Evolutionary conservation across 2,888 invertebrate genomes (phyloP), one percentile per base, ranked within the genome.

Genomic region (Heterodera filipjevi): DNA sequence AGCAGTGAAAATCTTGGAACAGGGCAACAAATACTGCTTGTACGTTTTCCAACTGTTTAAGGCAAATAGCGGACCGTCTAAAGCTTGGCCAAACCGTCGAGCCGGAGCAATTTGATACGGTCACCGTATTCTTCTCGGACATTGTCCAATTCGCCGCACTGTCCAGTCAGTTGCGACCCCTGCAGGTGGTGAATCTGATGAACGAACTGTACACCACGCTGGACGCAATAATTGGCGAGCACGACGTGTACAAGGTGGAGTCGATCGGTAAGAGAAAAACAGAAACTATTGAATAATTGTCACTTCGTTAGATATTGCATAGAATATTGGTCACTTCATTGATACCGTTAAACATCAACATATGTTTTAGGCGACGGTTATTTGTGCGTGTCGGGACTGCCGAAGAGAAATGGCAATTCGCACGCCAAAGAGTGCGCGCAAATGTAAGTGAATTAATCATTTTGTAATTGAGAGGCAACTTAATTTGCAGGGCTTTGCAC

Each of bases 211-310:
- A 88, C 83, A 85, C 88, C 0, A 53, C 71, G 3, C 84, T 89
- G 76, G 89, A 89, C 80, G 84, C 82, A 19, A 85, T 87, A 68
- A 89, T 89, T 71, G 87, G 84, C 16, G 83, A 83, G 66, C 84
- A 86, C 79, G 87, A 89, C 77, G 85, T 84, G 46, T 89, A 89
- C 82, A 89, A 89, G 82, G 87, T 88, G 10, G 81, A 71, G 59
- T 72, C 78, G 3, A 82, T 82, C 27, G 82, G 82, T n/a, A 27
- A n/a, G 59, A 14, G 16, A 49, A 3, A 14, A 49, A n/a, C n/a
- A n/a, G n/a, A n/a, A n/a, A n/a, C n/a, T n/a, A n/a, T n/a, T n/a
- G n/a, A n/a, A n/a, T n/a, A n/a, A n/a, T n/a, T n/a, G n/a, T n/a
- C n/a, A n/a, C n/a, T n/a, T n/a, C n/a, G n/a, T n/a, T n/a, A n/a